Evolutionary conservation across 2,797 vertebrate species (phyloP), one percentile per base, ranked within the genome.

Genomic region (Vultur gryphus): DNA sequence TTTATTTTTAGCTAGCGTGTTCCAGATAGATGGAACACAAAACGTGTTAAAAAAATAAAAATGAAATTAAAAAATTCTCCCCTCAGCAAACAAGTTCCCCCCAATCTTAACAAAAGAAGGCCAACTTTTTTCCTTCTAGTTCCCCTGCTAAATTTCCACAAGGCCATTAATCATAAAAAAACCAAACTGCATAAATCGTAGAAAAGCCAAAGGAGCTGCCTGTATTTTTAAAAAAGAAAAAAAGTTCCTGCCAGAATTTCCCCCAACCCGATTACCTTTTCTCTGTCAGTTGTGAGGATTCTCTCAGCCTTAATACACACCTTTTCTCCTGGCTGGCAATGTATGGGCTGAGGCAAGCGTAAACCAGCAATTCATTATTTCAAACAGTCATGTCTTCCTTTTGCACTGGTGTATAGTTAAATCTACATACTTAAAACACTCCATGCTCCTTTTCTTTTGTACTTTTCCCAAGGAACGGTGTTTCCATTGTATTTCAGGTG

Each of bases 21-120:
- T 95, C 94, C 90, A 51, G 35, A 77, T 28, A 89, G 58, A 69
- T 6, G 37, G 66, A 96, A 96, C 80, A 91, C 62, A 75, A 94
- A 86, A 62, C 8, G 8, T 44, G 26, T 61, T 81, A 62, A 94
- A 94, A 94, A 93, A 87, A 26, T 55, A 64, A 95, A 89, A 89
- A 81, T 13, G 0, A 94, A 93, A 90, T 76, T 46, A 25, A 96
- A 89, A 96, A 94, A 55, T 89, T 35, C 15, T 88, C 43, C 83
- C 67, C 61, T 84, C 7, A 6, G 61, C 49, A 87, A 89, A 87
- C 12, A 87, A 87, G 8, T 69, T 61, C 13, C 23, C 79, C 61
- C 7, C 16, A 57, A 1, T 59, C 62, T 77, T 84, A 90, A 96
- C 35, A 96, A 89, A 92, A 86, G 43, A 67, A 57, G 15, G 35